phyloP scores from a whole-genome alignment of 1,140 invertebrate genomes.

The Heliothis virescens region DNA sequence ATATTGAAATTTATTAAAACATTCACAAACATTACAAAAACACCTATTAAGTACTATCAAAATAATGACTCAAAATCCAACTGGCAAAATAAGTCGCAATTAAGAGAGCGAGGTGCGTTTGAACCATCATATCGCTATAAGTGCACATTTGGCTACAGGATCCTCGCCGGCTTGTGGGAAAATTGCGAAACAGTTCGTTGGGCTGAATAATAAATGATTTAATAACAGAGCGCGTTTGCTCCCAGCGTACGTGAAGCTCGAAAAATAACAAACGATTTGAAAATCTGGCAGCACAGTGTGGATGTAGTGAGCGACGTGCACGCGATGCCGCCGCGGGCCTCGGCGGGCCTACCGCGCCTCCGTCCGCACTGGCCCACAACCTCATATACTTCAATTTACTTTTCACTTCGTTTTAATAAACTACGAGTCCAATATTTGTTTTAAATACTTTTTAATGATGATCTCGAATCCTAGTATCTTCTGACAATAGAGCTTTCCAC shows the following conservation, averaged over 20 bases:
- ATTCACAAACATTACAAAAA: not conserved
- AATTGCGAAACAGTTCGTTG: conserved; percentile 84
- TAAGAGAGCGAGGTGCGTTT: conserved; percentile 28
- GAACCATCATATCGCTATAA: conserved; percentile 50
- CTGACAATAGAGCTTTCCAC: too few species aligned
- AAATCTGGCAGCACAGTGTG: conserved; percentile 70
- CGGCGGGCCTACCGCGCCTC: conserved; percentile 38
- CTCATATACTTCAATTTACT: conserved; percentile 53
- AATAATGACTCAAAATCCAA: conserved; percentile 14
- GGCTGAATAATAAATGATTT: conserved; percentile 85
- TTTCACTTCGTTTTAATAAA: conserved; percentile 50
- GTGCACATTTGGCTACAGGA: conserved; percentile 51
- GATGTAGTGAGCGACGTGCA: conserved; percentile 59
- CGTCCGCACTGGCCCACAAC: conserved; percentile 25
- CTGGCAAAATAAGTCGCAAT: conserved; percentile 28
- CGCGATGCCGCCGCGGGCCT: conserved; percentile 61
- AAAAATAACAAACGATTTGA: conserved; percentile 84
- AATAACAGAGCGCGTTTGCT: conserved; percentile 83
- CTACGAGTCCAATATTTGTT: not conserved
- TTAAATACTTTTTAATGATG: not conserved
- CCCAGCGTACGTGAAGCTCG: conserved; percentile 74
- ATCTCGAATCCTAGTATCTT: not conserved
- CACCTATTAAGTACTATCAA: not conserved
- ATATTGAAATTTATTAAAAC: too few species aligned
- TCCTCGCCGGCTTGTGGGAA: conserved; percentile 71